Evolutionary conservation across 2,797 vertebrate species (phyloP).

Genomic region (Acomys russatus): DNA sequence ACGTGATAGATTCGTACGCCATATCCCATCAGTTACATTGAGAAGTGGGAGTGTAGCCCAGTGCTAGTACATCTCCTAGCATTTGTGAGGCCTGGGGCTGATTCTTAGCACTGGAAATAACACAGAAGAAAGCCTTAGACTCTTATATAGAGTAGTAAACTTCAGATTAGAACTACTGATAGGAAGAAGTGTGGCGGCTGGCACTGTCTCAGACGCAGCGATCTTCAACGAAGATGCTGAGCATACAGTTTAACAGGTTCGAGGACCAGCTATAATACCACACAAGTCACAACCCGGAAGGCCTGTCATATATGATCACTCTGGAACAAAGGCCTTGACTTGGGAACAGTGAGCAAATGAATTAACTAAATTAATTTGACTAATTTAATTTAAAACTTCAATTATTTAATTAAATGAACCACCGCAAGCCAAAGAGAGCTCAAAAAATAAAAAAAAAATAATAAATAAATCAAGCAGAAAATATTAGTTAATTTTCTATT

Average conservation of each 20-base stretch:
- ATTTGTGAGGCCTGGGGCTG: not conserved
- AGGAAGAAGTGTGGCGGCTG: not conserved
- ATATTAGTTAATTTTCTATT: not conserved
- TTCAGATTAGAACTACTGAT: not conserved
- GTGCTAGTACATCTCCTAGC: not conserved
- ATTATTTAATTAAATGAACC: conserved; percentile 12
- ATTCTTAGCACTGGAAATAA: not conserved
- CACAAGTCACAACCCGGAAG: not conserved
- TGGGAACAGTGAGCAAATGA: not conserved
- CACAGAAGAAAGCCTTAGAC: not conserved
- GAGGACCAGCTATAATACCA: not conserved
- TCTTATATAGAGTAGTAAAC: not conserved
- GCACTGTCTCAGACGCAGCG: not conserved
- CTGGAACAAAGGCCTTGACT: not conserved
- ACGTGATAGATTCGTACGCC: not conserved
- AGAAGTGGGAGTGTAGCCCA: not conserved
- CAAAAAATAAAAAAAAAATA: not conserved
- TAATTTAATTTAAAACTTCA: not conserved
- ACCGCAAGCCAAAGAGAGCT: not conserved
- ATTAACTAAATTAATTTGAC: not conserved
- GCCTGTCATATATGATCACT: not conserved
- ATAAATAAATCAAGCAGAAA: not conserved
- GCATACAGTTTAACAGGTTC: not conserved
- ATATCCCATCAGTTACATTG: not conserved
- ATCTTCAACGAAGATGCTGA: not conserved